Evolutionary conservation across 2,888 invertebrate species (phyloP), one percentile per base, ranked within the genome.

Genomic region (Nebria salina): DNA sequence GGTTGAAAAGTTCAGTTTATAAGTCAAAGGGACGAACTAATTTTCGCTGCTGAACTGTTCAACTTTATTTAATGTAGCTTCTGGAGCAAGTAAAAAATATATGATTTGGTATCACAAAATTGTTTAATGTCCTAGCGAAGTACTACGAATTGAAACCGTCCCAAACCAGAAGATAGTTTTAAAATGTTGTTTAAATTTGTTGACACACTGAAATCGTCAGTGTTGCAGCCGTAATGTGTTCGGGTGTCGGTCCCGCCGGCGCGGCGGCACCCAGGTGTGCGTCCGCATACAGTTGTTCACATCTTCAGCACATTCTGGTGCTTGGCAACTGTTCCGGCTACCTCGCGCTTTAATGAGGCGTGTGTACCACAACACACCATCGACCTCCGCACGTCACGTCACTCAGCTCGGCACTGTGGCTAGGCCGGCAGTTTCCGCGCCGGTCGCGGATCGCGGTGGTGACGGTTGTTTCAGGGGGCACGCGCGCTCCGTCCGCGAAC

Each of bases 401-500:
- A 11, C 54, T 8, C 54, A 54, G 54, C 54, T 26, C 70, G 70
- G 70, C 34, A 20, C 34, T 70, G 20, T 70, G 70, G 25, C 20
- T 70, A 34, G 54, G 54, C 54, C 54, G 54, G 54, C 54, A 11
- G 54, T 54, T 54, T 54, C 54, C 54, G 54, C 54, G 54, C 54
- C 54, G 54, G 25, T 70, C 34, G 70, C 34, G 70, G 70, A 70
- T 70, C 54, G 70, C 11, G 11, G 70, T 26, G 25, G 25, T 66
- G 66, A 20, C 34, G 25, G 70, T 26, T 13, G 25, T 26, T 7
- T 25, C 34, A 34, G 70, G 11, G 70, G 70, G 70, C 70, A 34
- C 70, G 70, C 70, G 70, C 70, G 70, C 70, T 34, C 54, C 54
- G 54, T 13, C 11, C 54, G 54, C 54, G 11, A 11, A 26, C 70